phyloP scores from a whole-genome alignment of 1,140 invertebrate species.

The Drosophila murphyi region DNA sequence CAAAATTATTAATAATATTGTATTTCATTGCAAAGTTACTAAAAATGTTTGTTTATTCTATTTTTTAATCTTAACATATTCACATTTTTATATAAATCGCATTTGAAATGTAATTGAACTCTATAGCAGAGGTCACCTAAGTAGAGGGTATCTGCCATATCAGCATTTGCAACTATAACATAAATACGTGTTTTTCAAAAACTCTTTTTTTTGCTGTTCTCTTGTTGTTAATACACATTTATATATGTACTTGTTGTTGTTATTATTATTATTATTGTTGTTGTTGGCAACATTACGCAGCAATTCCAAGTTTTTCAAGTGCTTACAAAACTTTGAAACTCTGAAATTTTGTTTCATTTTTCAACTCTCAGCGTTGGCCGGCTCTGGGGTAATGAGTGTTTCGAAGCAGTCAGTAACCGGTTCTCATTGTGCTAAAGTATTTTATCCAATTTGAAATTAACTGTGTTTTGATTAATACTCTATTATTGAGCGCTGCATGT shows the following conservation, averaged over 20 bases:
- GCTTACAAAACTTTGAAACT: constrained; percentile 53
- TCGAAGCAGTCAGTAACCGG: constrained; percentile 51
- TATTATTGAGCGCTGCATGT: constrained; percentile 73
- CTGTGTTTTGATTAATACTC: constrained; percentile 80
- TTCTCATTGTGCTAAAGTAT: constrained; percentile 32
- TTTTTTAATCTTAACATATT: no score
- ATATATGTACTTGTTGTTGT: constrained; percentile 31
- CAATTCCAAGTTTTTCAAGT: constrained; percentile 75
- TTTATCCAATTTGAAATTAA: constrained; percentile 78
- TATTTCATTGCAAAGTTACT: no score
- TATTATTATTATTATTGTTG: constrained; percentile 25
- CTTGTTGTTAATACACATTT: constrained; percentile 26
- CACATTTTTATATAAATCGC: no score
- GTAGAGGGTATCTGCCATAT: background rate
- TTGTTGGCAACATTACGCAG: constrained; percentile 65
- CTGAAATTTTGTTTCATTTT: constrained; percentile 69
- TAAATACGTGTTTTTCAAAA: constrained; percentile 27
- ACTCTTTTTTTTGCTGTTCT: constrained; percentile 40
- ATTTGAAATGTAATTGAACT: no score
- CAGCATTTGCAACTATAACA: background rate
- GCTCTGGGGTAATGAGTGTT: constrained; percentile 57
- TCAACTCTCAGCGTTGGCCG: constrained; percentile 39
- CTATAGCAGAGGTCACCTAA: no score
- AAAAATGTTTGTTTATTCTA: no score
- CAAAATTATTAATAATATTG: no score